A percentile compares a stretch with the other conserved stretches of the same genome.
phyloP scores from a whole-genome alignment of 1,140 invertebrate genomes.

The Pseudomyrmex dendroicus region DNA sequence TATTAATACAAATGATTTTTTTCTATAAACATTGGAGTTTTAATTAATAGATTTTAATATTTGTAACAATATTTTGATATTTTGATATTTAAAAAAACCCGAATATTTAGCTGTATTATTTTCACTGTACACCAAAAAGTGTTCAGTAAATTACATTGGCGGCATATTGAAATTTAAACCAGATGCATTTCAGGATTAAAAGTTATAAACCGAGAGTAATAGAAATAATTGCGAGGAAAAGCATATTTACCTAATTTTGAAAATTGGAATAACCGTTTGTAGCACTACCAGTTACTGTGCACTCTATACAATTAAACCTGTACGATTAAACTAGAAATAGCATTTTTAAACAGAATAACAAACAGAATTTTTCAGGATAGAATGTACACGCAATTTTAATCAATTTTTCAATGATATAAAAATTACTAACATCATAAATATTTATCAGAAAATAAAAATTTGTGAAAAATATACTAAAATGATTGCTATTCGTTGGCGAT shows the following conservation, averaged over 20 bases:
- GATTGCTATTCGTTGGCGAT: neutral
- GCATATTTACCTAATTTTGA: neutral
- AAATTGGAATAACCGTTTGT: constrained; percentile 13
- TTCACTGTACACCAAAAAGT: neutral
- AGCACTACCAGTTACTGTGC: neutral
- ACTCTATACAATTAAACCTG: neutral
- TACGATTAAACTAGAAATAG: too few species aligned
- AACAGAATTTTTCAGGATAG: neutral
- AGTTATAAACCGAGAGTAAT: constrained; percentile 24
- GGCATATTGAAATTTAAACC: constrained; percentile 31
- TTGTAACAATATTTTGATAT: too few species aligned
- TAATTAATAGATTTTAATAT: too few species aligned
- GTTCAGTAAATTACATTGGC: constrained; percentile 3
- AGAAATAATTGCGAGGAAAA: neutral
- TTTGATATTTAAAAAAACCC: neutral
- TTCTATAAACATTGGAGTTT: too few species aligned
- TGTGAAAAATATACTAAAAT: neutral
- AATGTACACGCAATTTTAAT: neutral
- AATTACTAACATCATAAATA: neutral
- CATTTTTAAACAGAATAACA: too few species aligned
- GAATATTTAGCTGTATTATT: too few species aligned
- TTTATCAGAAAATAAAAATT: neutral
- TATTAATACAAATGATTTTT: too few species aligned
- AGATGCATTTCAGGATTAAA: constrained; percentile 16
- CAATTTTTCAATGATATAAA: neutral